phyloP scores from a whole-genome alignment of 2,888 invertebrate species.

The Heteropelma amictum region DNA sequence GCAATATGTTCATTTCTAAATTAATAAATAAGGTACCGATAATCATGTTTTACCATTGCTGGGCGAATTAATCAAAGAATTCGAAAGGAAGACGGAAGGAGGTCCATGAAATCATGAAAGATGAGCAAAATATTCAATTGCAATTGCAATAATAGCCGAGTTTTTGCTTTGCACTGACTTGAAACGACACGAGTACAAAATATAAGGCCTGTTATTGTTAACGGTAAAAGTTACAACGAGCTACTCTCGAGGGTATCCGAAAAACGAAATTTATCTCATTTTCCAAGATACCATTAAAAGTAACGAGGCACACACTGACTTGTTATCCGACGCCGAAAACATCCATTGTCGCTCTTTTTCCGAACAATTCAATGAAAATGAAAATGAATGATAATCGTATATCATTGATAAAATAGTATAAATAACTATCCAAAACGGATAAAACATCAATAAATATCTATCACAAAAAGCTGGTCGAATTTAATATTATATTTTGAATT shows the following conservation, averaged over 20 bases:
- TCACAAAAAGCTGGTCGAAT: slow-evolving; percentile 74
- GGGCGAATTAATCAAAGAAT: slow-evolving; percentile 15
- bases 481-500: slow-evolving; percentile 30
- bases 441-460: slow-evolving; percentile 76
- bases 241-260: not conserved
- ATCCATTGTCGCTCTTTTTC: slow-evolving; percentile 11
- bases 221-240: not conserved
- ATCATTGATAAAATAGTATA: slow-evolving; percentile 56
- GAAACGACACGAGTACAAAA: no score
- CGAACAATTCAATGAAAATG: slow-evolving; percentile 28
- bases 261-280: not conserved
- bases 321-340: slow-evolving; percentile 10
- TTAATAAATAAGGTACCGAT: slow-evolving; percentile 43
- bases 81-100: slow-evolving; percentile 51
- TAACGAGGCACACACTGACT: not conserved
- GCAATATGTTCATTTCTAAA: slow-evolving; percentile 53
- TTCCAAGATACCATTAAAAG: slow-evolving; percentile 16
- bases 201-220: not conserved
- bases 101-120: slow-evolving; percentile 35
- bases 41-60: slow-evolving; percentile 21
- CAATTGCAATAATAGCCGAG: not conserved
- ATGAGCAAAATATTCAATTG: not conserved
- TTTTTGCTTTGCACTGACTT: not conserved
- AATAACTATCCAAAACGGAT: slow-evolving; percentile 66
- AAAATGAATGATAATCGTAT: slow-evolving; percentile 25